A percentile compares a stretch with the other conserved stretches of the same genome.
phyloP scores from a whole-genome alignment of 2,888 invertebrate species.

The Coleophora deauratella region DNA sequence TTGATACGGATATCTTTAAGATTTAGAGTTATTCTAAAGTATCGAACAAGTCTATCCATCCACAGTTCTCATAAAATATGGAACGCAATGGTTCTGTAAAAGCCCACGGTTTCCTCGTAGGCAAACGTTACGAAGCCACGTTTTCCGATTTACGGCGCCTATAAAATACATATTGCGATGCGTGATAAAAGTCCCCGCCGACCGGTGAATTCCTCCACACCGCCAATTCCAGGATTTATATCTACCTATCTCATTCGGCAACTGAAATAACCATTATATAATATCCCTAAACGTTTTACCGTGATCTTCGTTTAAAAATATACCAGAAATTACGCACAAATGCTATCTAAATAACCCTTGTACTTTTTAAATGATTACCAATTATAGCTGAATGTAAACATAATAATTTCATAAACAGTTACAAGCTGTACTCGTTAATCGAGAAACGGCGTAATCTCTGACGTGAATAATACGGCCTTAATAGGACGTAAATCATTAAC shows the following conservation, averaged over 20 bases:
- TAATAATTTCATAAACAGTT: slow-evolving; percentile 5
- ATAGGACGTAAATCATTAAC: slow-evolving; percentile 17
- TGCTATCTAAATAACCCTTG: neutral
- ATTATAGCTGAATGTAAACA: slow-evolving; percentile 6
- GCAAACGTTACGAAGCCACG: slow-evolving; percentile 69
- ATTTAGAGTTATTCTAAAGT: too few relatives aligned
- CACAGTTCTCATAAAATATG: slow-evolving; percentile 43
- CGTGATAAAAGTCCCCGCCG: slow-evolving; percentile 62
- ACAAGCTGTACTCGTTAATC: slow-evolving; percentile 7
- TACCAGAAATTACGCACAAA: too few relatives aligned
- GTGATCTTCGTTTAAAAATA: too few relatives aligned
- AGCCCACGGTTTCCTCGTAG: slow-evolving; percentile 48
- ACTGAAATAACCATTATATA: slow-evolving; percentile 7
- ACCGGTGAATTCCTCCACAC: slow-evolving; percentile 52
- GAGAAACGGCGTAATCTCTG: slow-evolving; percentile 12
- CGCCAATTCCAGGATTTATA: slow-evolving; percentile 53
- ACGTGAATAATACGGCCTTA: slow-evolving; percentile 14
- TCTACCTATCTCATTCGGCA: slow-evolving; percentile 32
- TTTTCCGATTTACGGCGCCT: slow-evolving; percentile 63
- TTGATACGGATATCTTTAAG: too few relatives aligned
- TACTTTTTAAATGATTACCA: neutral
- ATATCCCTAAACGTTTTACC: too few relatives aligned
- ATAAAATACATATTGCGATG: slow-evolving; percentile 73
- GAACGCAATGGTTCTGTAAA: slow-evolving; percentile 62
- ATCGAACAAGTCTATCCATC: too few relatives aligned